Evolutionary conservation across 2,113 vertebrate species (phyloP), one percentile per base, ranked within the genome.

Genomic region (Rattus rattus): DNA sequence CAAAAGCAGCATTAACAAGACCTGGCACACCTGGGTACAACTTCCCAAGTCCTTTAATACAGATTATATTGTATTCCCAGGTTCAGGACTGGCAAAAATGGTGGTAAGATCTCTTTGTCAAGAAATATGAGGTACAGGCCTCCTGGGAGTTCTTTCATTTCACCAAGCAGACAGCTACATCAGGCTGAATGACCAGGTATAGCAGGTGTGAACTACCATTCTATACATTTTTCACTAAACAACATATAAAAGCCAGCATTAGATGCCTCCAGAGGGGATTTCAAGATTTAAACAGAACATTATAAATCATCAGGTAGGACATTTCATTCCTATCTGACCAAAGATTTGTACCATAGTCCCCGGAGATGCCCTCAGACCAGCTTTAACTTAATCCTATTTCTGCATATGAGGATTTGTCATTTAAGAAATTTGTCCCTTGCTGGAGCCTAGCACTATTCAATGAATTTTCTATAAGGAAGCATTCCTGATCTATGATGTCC

Each of bases 211-310:
- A 52, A 39, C n/a, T 19, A 69, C 79, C 73, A 28, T 4, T 79
- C 63, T 72, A n/a, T 70, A 56, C 3, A 47, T 75, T 91, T 67
- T 91, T 92, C 95, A 92, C n/a, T 87, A 90, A 97, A 56, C 33
- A 90, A 49, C 10, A 16, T 70, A 85, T 88, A 95, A 24, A 76
- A 87, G 56, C 63, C 80, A 85, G 52, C 4, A 90, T 43, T 36
- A 3, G 2, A 14, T 30, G 39, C 26, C 87, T 94, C 61, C 49
- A 59, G 43, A 91, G 86, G 94, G 14, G 54, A 54, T 76, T 93
- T 65, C 5, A 69, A 87, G 59, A 39, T 95, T 96, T 93, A 90
- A 96, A 75, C 26, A 81, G 70, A 17, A 61, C n/a, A 77, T 86
- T 88, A 69, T 56, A 73, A 81, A 89, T 90, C 49, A 93, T 94